Evolutionary conservation across 2,797 vertebrate species (phyloP).

Genomic region (Chaenodraco wilsoni): DNA sequence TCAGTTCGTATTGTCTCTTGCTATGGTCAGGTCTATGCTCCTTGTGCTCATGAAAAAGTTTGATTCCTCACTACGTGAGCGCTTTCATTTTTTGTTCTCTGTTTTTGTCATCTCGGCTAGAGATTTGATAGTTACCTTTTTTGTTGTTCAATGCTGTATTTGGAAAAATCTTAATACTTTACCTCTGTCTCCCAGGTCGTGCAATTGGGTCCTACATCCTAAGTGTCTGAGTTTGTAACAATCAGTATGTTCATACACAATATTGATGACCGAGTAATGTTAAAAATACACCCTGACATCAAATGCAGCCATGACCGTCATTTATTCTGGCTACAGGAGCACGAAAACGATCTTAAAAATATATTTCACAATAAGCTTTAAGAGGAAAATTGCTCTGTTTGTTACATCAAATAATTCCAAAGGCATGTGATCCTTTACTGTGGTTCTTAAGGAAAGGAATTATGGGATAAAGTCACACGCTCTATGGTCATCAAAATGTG

Average conservation of each 20-base stretch:
- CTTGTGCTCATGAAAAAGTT: too few relatives aligned
- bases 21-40: too few relatives aligned
- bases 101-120: too few relatives aligned
- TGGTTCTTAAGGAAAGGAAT: conserved; percentile 2
- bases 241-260: not conserved
- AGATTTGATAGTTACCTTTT: too few relatives aligned
- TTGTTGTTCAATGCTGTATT: too few relatives aligned
- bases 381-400: conserved; percentile 11
- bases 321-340: conserved; percentile 1
- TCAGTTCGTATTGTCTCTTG: too few relatives aligned
- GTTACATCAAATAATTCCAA: not conserved
- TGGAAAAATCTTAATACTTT: too few relatives aligned
- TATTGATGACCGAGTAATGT: not conserved
- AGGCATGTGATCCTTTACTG: conserved; percentile 7
- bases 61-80: too few relatives aligned
- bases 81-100: too few relatives aligned
- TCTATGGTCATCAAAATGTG: conserved; percentile 8
- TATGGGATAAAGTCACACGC: not conserved
- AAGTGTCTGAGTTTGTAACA: not conserved
- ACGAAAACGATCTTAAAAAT: conserved; percentile 20
- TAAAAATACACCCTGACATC: not conserved
- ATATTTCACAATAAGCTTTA: not conserved
- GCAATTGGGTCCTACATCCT: too few relatives aligned
- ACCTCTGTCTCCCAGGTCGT: too few relatives aligned
- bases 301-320: not conserved